Base-by-base conservation (phyloP, 2,888 invertebrate genomes). In the Netelia virgata region DNA sequence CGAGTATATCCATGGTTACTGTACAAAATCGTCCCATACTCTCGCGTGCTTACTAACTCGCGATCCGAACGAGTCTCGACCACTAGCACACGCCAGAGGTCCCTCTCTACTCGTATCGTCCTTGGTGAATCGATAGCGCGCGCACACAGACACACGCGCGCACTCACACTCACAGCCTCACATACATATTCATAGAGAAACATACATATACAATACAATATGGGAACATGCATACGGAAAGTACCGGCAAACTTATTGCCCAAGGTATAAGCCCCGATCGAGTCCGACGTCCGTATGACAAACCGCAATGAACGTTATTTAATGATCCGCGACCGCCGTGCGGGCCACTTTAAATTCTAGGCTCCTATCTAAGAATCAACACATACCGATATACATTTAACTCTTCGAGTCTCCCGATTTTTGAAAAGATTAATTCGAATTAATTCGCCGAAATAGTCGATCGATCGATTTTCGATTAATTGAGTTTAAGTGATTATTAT, bases 61-160 rank as follows among this genome's bases (percentile, higher is more conserved):
- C 50, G 72, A 66, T 36, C 47, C 59, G 53, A 47, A 69, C 36
- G 68, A 50, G 36, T 1, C 68, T 74, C 69, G 66, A 70, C 59
- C 64, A 41, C 28, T 43, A 74, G 59, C 61, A 43, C 64, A 18
- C 72, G 69, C 53, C 64, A 66, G 16, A 70, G 6, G 36, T 16
- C 20, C 16, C 41, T 36, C 70, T 55, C 74, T 79, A 59, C 73
- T 59, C 36, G 78, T 53, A 74, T 78, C 76, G 83, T 83, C 85
- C 82, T 86, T 83, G 83, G 81, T 72, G 14, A 85, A 86, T 86
- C 86, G 83, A 86, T 86, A 82, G 78, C 75, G 69, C 66, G 20
- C 57, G 47, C 69, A 73, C 73, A 63, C 64, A 64, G 59, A 59
- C 47, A 47, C 64, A 53, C 14, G 14, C 36, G 36, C 66, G 66